phyloP scores from a whole-genome alignment of 2,113 vertebrate genomes.

The Capricornis sumatraensis region DNA sequence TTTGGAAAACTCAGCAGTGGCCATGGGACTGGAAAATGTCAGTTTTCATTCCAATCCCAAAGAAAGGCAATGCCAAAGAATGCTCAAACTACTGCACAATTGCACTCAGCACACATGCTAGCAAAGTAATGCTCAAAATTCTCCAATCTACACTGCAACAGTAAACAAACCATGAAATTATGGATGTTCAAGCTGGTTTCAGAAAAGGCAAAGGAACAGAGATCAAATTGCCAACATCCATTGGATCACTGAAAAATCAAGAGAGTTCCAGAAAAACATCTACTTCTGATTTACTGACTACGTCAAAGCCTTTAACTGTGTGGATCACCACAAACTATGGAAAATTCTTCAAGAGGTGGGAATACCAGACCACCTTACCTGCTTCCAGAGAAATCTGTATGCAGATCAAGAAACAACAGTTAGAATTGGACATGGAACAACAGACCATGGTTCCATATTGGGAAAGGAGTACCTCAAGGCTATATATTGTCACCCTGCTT shows the following conservation, averaged over 20 bases:
- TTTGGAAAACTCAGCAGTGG: too few relatives aligned
- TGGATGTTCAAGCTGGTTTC: neutral
- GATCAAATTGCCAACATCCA: neutral
- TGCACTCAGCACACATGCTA: neutral
- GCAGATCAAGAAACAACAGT: neutral
- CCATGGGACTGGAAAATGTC: too few relatives aligned
- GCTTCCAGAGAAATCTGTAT: neutral
- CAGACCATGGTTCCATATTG: neutral
- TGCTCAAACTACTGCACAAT: neutral
- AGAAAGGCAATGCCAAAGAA: too few relatives aligned
- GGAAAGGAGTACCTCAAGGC: neutral
- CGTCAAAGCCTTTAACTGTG: fast-evolving
- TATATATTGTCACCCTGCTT: neutral
- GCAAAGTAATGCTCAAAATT: neutral
- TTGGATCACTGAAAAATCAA: neutral
- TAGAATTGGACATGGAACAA: neutral
- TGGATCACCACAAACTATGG: neutral
- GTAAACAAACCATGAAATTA: neutral
- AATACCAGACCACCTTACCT: neutral
- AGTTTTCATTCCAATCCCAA: too few relatives aligned
- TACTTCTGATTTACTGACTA: neutral
- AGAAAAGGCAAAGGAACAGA: neutral
- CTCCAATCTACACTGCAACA: neutral
- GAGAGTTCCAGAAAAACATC: neutral
- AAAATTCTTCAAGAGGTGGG: neutral